Evolutionary conservation across 92 coral and sea anemone genomes (phyloP).

Genomic region (Epizoanthus rinbou): DNA sequence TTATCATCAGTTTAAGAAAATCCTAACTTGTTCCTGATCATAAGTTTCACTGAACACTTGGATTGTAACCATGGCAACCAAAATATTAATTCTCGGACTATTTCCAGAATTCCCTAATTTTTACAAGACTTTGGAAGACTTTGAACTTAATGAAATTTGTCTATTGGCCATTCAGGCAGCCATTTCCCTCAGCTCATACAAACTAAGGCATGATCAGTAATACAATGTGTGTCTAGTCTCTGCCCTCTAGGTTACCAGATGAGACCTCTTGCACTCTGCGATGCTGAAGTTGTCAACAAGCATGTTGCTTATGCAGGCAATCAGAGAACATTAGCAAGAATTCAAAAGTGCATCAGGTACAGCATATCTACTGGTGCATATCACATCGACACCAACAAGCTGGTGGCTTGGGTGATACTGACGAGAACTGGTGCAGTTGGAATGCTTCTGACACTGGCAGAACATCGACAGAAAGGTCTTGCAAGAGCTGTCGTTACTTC

Average conservation of each 20-base stretch:
- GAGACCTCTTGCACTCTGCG: background rate
- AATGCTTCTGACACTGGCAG: constrained; percentile 28
- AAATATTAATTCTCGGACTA: too few relatives aligned
- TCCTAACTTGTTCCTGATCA: too few relatives aligned
- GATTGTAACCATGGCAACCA: too few relatives aligned
- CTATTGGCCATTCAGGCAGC: too few relatives aligned
- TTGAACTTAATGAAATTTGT: too few relatives aligned
- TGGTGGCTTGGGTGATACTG: constrained; percentile 47
- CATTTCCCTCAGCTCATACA: too few relatives aligned
- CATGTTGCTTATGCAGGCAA: constrained; percentile 23
- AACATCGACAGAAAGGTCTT: constrained; percentile 43
- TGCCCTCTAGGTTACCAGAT: constrained; percentile 34
- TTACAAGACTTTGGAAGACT: too few relatives aligned
- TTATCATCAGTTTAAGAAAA: too few relatives aligned
- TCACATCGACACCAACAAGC: constrained; percentile 29
- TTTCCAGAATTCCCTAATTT: too few relatives aligned
- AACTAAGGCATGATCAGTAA: too few relatives aligned
- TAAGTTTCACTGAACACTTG: too few relatives aligned
- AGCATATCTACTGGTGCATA: constrained; percentile 47
- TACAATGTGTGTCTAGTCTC: constrained; percentile 8
- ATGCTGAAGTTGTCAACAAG: constrained; percentile 12
- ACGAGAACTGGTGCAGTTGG: constrained; percentile 31
- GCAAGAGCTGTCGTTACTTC: constrained; percentile 40
- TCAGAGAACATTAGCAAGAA: constrained; percentile 21
- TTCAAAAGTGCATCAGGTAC: constrained; percentile 34